phyloP scores from a whole-genome alignment of 1,140 invertebrate species.

The Dreissena rostriformis region DNA sequence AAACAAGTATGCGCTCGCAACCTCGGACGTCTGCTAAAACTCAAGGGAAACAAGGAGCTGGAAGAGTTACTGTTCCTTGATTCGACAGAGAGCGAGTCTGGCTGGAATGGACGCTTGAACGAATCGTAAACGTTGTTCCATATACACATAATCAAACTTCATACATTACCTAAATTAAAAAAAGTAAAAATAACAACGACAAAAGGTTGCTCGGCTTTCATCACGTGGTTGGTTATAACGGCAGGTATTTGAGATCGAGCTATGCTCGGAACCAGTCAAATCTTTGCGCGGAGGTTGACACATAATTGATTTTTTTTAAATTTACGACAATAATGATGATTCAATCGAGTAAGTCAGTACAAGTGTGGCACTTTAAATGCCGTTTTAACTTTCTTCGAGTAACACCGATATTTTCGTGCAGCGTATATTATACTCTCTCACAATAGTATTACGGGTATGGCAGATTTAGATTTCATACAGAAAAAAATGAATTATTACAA shows the following conservation, averaged over 20 bases:
- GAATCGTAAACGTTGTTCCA: background rate
- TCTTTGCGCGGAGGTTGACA: background rate
- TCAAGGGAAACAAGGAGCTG: background rate
- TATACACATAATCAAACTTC: background rate
- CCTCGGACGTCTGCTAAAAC: slow-evolving; percentile 38
- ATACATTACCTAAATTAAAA: background rate
- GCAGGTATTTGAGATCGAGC: too few relatives aligned
- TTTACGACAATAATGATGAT: too few relatives aligned
- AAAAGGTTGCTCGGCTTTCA: background rate
- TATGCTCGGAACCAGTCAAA: background rate
- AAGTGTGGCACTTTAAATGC: too few relatives aligned
- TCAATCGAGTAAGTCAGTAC: too few relatives aligned
- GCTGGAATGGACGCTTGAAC: slow-evolving; percentile 13
- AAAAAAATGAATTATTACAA: too few relatives aligned
- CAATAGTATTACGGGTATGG: background rate
- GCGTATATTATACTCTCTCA: background rate
- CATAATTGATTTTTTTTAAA: too few relatives aligned
- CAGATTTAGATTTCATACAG: too few relatives aligned
- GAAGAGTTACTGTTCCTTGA: slow-evolving; percentile 19
- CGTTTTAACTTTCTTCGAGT: too few relatives aligned
- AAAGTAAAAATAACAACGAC: background rate
- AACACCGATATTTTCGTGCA: too few relatives aligned
- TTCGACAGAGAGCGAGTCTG: background rate
- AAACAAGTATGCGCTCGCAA: slow-evolving; percentile 23
- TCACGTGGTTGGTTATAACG: too few relatives aligned